A percentile compares a stretch with the other conserved stretches of the same genome.
Evolutionary conservation across 2,888 invertebrate species (phyloP).

Genomic region (Tolmerus cingulatus): DNA sequence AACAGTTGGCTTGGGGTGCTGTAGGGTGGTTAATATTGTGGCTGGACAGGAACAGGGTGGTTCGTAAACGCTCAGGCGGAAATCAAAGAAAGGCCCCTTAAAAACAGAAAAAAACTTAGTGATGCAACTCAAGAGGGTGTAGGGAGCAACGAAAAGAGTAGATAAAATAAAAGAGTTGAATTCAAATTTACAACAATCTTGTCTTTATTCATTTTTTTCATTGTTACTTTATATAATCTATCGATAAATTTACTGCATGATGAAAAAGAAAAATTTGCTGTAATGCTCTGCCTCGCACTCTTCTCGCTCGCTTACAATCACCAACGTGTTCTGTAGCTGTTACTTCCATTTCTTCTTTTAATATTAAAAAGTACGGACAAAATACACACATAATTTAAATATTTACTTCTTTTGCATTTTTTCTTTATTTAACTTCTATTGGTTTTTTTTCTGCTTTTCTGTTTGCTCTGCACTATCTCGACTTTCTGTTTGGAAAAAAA

Average conservation of each 20-base stretch:
- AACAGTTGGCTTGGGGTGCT: not conserved
- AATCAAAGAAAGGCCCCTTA: not conserved
- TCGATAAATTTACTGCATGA: not conserved
- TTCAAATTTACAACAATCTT: conserved; percentile 37
- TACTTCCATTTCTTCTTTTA: not conserved
- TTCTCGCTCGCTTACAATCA: not conserved
- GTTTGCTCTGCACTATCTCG: not conserved
- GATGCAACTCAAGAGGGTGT: not conserved
- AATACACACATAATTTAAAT: conserved; percentile 39
- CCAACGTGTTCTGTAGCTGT: conserved; percentile 6
- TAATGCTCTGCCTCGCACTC: not conserved
- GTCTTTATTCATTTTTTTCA: conserved; percentile 32
- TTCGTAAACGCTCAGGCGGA: not conserved
- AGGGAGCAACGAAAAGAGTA: not conserved
- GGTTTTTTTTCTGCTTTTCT: not conserved
- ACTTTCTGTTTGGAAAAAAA: conserved; percentile 2
- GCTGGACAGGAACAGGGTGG: not conserved
- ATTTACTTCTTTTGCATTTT: not conserved
- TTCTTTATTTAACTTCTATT: conserved; percentile 13
- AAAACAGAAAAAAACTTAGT: not conserved
- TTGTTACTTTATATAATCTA: conserved; percentile 8
- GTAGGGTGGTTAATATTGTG: not conserved
- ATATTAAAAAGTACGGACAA: conserved; percentile 30
- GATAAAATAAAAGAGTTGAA: conserved; percentile 18
- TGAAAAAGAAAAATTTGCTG: not conserved